Conservation (phyloP, 2,888 invertebrate species). For the Mystacides longicornis region DNA sequence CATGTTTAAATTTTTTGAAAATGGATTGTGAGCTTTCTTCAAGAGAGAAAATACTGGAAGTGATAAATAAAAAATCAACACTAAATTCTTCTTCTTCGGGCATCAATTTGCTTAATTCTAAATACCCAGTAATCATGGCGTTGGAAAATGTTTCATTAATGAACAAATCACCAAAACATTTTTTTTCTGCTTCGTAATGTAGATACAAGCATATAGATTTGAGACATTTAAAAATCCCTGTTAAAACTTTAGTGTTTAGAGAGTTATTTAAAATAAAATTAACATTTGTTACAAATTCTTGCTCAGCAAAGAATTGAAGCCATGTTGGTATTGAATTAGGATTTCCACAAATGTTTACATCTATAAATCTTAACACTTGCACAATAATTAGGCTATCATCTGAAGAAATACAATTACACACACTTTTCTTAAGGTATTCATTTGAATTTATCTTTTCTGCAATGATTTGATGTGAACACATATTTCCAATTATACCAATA, state of each 20-base stretch:
- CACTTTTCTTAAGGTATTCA: slow-evolving; percentile 48
- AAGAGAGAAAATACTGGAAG: slow-evolving; percentile 12
- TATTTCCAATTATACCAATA: slow-evolving; percentile 77
- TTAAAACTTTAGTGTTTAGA: slow-evolving; percentile 53
- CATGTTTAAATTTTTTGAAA: slow-evolving; percentile 6
- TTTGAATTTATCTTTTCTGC: slow-evolving; percentile 50
- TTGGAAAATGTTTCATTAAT: slow-evolving; percentile 15
- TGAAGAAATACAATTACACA: slow-evolving; percentile 51
- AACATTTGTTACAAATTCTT: slow-evolving; percentile 50
- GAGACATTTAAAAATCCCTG: slow-evolving; percentile 52
- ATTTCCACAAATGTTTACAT: slow-evolving; percentile 46
- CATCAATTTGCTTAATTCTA: slow-evolving; percentile 12
- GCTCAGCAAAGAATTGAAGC: slow-evolving; percentile 43
- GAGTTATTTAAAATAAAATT: slow-evolving; percentile 70
- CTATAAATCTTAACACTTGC: slow-evolving; percentile 63
- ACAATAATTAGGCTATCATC: slow-evolving; percentile 66
- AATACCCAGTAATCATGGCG: slow-evolving; percentile 12
- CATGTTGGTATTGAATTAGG: slow-evolving; percentile 39
- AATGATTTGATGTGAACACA: slow-evolving; percentile 62
- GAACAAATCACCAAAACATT: slow-evolving; percentile 14
- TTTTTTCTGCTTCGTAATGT: slow-evolving; percentile 29
- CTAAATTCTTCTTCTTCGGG: slow-evolving; percentile 4
- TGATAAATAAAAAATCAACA: slow-evolving; percentile 17
- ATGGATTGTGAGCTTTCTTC: neutral
- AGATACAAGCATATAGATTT: slow-evolving; percentile 48